Base-by-base conservation (phyloP, 2,888 invertebrate genomes). In the Synergus itoensis region DNA sequence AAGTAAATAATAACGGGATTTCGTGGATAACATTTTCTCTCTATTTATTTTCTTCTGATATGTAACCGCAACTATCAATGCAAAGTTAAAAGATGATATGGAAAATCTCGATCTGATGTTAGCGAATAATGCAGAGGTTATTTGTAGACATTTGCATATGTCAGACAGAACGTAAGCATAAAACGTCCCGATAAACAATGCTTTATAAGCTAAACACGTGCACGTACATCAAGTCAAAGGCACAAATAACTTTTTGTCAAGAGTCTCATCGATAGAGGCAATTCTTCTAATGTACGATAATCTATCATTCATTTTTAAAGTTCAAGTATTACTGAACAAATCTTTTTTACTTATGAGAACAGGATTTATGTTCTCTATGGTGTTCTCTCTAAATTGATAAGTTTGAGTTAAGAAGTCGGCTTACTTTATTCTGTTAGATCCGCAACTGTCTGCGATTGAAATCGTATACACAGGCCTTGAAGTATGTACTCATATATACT, bases 161-260 rank as follows among this genome's bases (percentile, higher is more conserved):
- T 53, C 40, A 73, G 64, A 62, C 76, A 82, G 81, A 83, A 79
- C 78, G 36, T 81, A 81, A 80, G 81, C 80, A 78, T 82, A 83
- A 84, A 84, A 36, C 79, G 81, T 78, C 64, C 64, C 76, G 84
- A 84, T 84, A 85, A 86, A 86, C 82, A 86, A 84, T 73, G 21
- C 5, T 45, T 67, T 67, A 67, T 18, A 67, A 43, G 43, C 67
- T 18, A 67, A 67, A 64, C 41, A 65, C 64, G 65, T 53, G 73
- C 64, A 41, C 75, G n/a, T 69, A 80, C 76, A 80, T 53, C n/a
- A 73, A 73, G 65, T 41, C 65, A 67, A 43, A 67, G 14, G 48
- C 48, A 73, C 53, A 73, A 73, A 36, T 73, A 53, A 53, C 48
- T 67, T 73, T 73, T 73, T 73, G 28, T 28, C 73, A 73, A 73